phyloP scores from a whole-genome alignment of 2,888 invertebrate species.

The Euzetes globulus region DNA sequence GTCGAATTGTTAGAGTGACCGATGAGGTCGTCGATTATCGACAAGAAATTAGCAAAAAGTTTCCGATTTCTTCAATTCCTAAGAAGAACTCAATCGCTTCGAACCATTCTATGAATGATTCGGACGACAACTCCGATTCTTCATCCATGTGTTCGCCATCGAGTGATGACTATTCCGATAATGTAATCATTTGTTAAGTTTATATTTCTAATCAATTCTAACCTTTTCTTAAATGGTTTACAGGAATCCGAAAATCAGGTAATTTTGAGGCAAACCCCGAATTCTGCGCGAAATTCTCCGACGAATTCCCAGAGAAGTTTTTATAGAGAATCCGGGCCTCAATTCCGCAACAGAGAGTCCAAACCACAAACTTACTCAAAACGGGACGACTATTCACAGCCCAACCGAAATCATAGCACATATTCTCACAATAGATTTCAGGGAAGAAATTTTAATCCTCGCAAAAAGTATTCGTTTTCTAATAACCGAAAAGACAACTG shows the following conservation, averaged over 20 bases:
- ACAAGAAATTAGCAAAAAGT: constrained; percentile 58
- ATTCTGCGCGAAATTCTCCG: constrained; percentile 20
- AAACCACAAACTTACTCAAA: constrained; percentile 2
- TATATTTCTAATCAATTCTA: too few species aligned
- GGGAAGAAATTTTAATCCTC: neutral
- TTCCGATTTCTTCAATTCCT: constrained; percentile 46
- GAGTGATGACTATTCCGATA: neutral
- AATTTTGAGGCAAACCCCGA: neutral
- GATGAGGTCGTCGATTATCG: constrained; percentile 78
- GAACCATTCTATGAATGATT: neutral
- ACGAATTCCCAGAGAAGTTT: constrained; percentile 12
- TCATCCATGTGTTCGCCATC: neutral
- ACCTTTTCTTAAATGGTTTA: neutral
- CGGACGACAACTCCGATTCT: constrained; percentile 1
- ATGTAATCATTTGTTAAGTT: neutral
- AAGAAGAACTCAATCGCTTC: constrained; percentile 15
- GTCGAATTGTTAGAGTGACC: constrained; percentile 82
- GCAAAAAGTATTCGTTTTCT: neutral
- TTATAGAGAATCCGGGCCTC: neutral
- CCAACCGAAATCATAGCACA: constrained; percentile 6
- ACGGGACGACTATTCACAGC: neutral
- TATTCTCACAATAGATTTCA: neutral
- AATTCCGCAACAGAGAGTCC: neutral
- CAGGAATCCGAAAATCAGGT: constrained; percentile 3
- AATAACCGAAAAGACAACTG: neutral